Base-by-base conservation (phyloP, 2,113 vertebrate genomes). In the Pipra filicauda region DNA sequence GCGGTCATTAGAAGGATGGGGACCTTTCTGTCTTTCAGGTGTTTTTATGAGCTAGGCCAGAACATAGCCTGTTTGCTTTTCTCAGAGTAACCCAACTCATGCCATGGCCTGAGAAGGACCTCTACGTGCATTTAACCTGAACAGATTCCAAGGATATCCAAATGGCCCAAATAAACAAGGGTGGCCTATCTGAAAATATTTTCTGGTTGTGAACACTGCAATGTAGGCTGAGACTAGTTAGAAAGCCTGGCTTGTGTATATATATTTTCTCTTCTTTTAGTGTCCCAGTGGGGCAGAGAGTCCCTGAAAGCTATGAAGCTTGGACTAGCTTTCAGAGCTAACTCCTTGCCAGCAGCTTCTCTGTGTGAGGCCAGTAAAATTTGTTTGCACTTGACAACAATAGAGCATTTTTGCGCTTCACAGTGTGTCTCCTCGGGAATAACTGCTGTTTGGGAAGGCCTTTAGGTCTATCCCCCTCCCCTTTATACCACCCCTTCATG, bases 341-440 rank as follows among this genome's bases (percentile, higher is more conserved):
- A 18, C 48, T 95, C 69, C 55, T 91, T 95, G 95, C 92, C 96
- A 97, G 79, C 92, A 96, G 76, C 19, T 41, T 92, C 94, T 74
- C 86, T 86, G 89, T 95, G 89, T 97, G 94, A 95, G 93, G 89
- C 86, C 83, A 95, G 78, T 86, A 92, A 95, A 93, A 95, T 93
- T 92, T 91, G 91, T 89, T 95, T 95, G 86, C 94, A 93, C 72
- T 97, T 92, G 83, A 96, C 94, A 97, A 94, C 95, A 95, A 93
- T 89, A 44, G 79, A 93, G 76, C 95, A 84, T 84, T 95, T 96
- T 82, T 96, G 83, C 4, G 0, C 52, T 93, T 84, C 92, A 64
- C 88, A 89, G 72, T 55, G 69, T 67, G 65, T 59, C 69, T 93
- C 70, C 51, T 86, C 0, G 0, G 51, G 83, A 86, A 52, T 93